Base-by-base conservation (phyloP, 2,113 vertebrate species). In the Monopterus albus region DNA sequence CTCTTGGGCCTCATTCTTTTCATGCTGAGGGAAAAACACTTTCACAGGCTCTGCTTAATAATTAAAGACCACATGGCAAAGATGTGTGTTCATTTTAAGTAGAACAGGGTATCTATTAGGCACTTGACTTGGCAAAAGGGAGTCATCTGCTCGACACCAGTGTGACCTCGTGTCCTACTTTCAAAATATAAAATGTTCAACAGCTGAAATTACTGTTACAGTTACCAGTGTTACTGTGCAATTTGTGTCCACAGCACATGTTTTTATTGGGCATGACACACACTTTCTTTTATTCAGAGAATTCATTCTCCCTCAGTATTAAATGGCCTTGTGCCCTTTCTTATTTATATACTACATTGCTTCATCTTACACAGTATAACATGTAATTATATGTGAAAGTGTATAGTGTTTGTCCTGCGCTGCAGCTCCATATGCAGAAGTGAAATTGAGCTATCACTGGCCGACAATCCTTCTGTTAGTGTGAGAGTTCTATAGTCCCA, bases 361-460 rank as follows among this genome's bases (percentile, higher is more conserved):
- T 42, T 58, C 28, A 26, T 63, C 5, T 39, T 31, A 28, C 15
- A 35, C 13, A 38, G 15, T 28, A 35, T 33, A 10, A 50, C 28
- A 65, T 33, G 25, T 2, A 23, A 18, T 28, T 39, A 7, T 46
- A 56, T 20, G n/a, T 63, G 43, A 10, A 46, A 11, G 20, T 47
- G 28, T 28, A 63, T 21, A 21, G 9, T 65, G 21, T 64, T 69
- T 72, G 18, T 45, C 57, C n/a, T 68, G 63, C 66, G 51, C 46
- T 43, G 29, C 40, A 66, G 55, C 64, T 78, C 62, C 53, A 65
- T 74, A 61, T 81, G 69, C 38, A 62, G 51, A 47, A 65, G 72
- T 72, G 78, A 82, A 85, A 90, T 87, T 90, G 78, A 89, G 71
- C 71, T 78, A 87, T 90, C 78, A 78, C 56, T 36, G 23, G 7